Evolutionary conservation across 2,113 vertebrate species (phyloP).

Genomic region (Cacatua alba): DNA sequence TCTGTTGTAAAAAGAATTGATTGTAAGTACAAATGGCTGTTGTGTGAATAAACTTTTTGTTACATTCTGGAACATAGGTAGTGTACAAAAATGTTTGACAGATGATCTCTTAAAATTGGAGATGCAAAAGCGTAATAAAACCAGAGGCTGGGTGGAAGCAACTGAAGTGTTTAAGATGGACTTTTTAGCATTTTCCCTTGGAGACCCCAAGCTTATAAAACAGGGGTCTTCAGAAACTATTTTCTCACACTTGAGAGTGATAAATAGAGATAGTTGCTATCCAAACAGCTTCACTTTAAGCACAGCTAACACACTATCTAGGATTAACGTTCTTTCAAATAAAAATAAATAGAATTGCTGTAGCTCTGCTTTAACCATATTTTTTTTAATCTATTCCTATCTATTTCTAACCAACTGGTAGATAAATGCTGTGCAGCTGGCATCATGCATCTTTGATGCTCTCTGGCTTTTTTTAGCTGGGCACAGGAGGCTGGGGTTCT

Average conservation of each 20-base stretch:
- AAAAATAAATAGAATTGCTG: neutral
- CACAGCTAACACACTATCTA: neutral
- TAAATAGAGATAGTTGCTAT: neutral
- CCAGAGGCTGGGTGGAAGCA: neutral
- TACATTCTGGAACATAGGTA: conserved; percentile 64
- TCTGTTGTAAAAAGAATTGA: conserved; percentile 73
- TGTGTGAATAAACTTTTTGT: conserved; percentile 77
- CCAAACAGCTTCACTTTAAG: neutral
- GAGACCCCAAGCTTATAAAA: neutral
- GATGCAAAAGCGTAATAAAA: neutral
- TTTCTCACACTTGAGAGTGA: neutral
- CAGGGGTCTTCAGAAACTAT: neutral
- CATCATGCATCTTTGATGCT: neutral
- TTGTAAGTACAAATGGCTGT: conserved; percentile 74
- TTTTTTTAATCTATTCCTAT: neutral
- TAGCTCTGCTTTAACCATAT: neutral
- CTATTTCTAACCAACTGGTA: neutral
- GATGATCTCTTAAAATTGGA: neutral
- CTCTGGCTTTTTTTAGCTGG: neutral
- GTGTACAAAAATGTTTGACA: conserved; percentile 56
- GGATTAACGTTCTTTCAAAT: neutral
- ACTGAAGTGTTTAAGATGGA: neutral
- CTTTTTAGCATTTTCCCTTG: neutral
- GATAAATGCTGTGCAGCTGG: neutral
- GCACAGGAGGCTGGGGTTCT: neutral